phyloP scores from a whole-genome alignment of 2,797 vertebrate genomes.

The Selene dorsalis region DNA sequence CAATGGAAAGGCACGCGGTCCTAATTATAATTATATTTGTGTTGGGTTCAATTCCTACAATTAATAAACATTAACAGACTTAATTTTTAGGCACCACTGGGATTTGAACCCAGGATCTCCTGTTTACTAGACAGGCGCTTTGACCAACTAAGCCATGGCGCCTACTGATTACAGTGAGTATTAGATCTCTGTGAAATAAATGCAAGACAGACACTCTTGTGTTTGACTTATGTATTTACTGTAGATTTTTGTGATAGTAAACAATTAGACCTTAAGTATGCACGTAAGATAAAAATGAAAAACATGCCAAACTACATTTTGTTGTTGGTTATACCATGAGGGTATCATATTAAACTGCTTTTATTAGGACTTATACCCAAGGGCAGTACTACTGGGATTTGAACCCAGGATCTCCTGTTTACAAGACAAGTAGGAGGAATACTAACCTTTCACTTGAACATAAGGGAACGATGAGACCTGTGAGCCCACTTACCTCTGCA shows the following conservation, averaged over 20 bases:
- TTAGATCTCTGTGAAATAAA: background rate
- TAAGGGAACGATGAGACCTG: too few relatives aligned
- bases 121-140: background rate
- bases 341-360: background rate
- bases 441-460: background rate
- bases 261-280: too few relatives aligned
- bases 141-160: background rate
- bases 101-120: background rate
- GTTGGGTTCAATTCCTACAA: background rate
- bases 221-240: too few relatives aligned
- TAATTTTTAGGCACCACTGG: background rate
- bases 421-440: background rate
- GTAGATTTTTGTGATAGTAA: too few relatives aligned
- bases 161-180: background rate
- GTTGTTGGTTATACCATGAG: too few relatives aligned
- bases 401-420: background rate
- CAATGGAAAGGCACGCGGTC: background rate
- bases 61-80: background rate
- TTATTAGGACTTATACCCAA: too few relatives aligned
- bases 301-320: too few relatives aligned
- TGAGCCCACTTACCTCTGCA: too few relatives aligned
- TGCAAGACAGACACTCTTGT: too few relatives aligned
- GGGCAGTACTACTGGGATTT: background rate
- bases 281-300: too few relatives aligned
- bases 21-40: too few relatives aligned